Evolutionary conservation across 37 sponge, comb jelly and placozoan species (phyloP).

Genomic region (Lycopodina hypogea): DNA sequence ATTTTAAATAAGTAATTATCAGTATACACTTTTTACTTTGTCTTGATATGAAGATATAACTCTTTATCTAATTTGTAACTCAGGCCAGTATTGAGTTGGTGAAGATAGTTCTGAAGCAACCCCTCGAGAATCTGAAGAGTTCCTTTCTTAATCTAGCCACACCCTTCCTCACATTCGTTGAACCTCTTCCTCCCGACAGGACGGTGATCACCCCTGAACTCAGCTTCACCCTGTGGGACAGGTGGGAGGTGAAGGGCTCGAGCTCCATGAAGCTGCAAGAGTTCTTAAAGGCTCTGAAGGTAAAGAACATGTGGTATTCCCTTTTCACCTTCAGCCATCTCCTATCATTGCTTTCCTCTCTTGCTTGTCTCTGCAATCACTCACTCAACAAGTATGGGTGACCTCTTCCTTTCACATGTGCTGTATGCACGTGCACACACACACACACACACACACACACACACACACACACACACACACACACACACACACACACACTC

Average conservation of each 20-base stretch:
- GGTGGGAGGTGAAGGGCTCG: slow-evolving; percentile 87
- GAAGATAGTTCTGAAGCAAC: slow-evolving; percentile 75
- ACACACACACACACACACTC: too few relatives aligned
- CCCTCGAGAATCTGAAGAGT: slow-evolving; percentile 75
- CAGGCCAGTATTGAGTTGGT: slow-evolving; percentile 90
- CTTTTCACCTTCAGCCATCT: background rate
- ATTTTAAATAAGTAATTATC: background rate
- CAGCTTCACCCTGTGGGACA: slow-evolving; percentile 88
- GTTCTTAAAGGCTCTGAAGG: slow-evolving; percentile 65
- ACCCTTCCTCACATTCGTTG: slow-evolving; percentile 82
- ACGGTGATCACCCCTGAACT: slow-evolving; percentile 56
- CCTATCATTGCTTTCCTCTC: background rate
- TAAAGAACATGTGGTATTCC: slow-evolving; percentile 7
- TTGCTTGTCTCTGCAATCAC: background rate
- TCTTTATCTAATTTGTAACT: background rate
- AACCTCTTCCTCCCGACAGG: slow-evolving; percentile 77
- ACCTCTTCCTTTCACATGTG: too few relatives aligned
- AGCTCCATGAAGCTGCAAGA: slow-evolving; percentile 66
- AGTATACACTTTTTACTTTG: background rate
- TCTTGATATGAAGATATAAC: background rate
- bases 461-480: too few relatives aligned
- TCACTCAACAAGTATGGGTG: too few relatives aligned
- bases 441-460: too few relatives aligned
- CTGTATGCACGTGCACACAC: too few relatives aligned
- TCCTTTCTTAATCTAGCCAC: slow-evolving; percentile 91